Base-by-base conservation (phyloP, 2,113 vertebrate genomes). In the Fulica atra region DNA sequence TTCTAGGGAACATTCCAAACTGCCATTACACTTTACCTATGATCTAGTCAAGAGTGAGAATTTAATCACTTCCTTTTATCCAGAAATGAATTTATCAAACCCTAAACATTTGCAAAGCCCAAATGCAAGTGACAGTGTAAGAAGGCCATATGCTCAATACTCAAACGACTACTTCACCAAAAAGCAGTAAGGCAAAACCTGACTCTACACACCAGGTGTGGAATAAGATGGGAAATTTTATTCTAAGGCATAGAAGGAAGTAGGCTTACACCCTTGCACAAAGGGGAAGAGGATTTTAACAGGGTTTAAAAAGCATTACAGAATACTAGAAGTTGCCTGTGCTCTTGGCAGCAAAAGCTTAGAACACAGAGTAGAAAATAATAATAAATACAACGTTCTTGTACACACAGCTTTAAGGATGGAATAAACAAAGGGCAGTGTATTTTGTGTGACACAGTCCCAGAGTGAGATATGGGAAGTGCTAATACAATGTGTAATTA, bases 291-390 rank as follows among this genome's bases (percentile, higher is more conserved):
- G 0, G 35, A 73, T 64, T 93, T 84, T 56, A 84, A 83, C 16
- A 73, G 36, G 21, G 77, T 96, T 89, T 71, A 14, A 77, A n/a
- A 79, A 96, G 60, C 26, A 79, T 18, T 63, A 78, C 24, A 59
- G 53, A 95, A 35, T 42, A 92, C n/a, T 71, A 13, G 16, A 83
- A 83, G 35, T 60, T 87, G 31, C 7, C 20, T 3, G 5, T 36
- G 61, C 16, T 85, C 20, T 70, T 74, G 53, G 69, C 57, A 92
- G 38, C 73, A 74, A 88, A 69, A 31, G 3, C 86, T 56, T 42
- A 81, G 73, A 57, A 81, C 33, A 16, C 0, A 7, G 31, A 31
- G 60, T 9, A 73, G 83, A 65, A 96, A 81, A 88, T 38, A 51
- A 33, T 2, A 70, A 72, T 7, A 76, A 78, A 68, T 1, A 24